A percentile compares a stretch with the other conserved stretches of the same genome.
phyloP scores from a whole-genome alignment of 2,113 vertebrate species.

The Aspidoscelis tigris region DNA sequence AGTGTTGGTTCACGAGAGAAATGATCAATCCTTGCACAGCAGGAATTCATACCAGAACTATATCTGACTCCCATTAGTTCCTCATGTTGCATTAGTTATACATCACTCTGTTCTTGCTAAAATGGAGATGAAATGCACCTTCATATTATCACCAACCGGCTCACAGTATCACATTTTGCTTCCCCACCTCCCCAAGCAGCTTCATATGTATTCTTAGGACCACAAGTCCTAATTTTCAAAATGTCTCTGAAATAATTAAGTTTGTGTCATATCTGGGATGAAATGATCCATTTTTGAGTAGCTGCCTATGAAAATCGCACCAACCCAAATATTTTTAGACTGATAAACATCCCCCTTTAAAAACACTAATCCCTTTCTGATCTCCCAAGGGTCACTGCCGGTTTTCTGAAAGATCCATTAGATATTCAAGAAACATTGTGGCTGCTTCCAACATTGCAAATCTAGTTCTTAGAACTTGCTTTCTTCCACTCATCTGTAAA shows the following conservation, averaged over 20 bases:
- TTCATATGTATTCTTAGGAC: not conserved
- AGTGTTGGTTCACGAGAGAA: not conserved
- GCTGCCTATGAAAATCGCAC: slow-evolving; percentile 35
- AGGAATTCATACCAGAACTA: not conserved
- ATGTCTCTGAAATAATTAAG: slow-evolving; percentile 18
- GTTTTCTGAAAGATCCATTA: slow-evolving; percentile 23
- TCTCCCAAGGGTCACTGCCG: not conserved
- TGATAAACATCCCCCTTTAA: slow-evolving; percentile 42
- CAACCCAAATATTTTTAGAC: slow-evolving; percentile 50
- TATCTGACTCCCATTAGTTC: not conserved
- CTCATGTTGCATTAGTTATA: not conserved
- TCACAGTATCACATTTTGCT: not conserved
- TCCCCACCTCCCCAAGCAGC: not conserved
- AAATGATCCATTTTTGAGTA: slow-evolving; percentile 28
- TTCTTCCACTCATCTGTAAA: not conserved
- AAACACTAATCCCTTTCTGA: slow-evolving; percentile 32
- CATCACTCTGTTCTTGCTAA: not conserved
- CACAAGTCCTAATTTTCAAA: not conserved
- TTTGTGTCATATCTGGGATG: slow-evolving; percentile 18
- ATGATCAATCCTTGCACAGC: not conserved
- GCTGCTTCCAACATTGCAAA: slow-evolving; percentile 23
- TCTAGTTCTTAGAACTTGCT: not conserved
- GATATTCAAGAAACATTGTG: not conserved
- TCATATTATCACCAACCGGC: not conserved
- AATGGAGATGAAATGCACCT: not conserved